phyloP scores from a whole-genome alignment of 2,113 vertebrate genomes.

The Synodontis membranacea region DNA sequence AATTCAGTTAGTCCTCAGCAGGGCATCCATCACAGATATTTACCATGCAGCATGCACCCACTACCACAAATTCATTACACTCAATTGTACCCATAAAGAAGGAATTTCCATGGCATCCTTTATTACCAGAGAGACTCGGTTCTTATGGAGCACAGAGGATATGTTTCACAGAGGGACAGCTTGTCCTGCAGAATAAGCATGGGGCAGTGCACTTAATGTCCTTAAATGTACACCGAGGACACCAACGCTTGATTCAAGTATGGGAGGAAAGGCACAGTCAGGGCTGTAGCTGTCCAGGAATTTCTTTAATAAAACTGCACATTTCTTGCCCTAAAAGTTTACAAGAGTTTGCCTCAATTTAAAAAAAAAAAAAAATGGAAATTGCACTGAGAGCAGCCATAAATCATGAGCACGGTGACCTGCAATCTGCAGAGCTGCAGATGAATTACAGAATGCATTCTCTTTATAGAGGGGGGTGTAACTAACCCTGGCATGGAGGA shows the following conservation, averaged over 20 bases:
- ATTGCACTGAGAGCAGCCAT: neutral
- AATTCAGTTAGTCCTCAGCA: conserved; percentile 43
- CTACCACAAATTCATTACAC: conserved; percentile 43
- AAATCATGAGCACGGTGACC: conserved; percentile 22
- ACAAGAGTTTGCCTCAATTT: neutral
- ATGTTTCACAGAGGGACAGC: neutral
- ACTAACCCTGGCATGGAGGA: conserved; percentile 32
- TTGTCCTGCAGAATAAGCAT: neutral
- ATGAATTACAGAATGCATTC: conserved; percentile 36
- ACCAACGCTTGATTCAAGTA: neutral
- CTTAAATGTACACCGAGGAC: neutral
- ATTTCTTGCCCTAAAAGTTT: neutral
- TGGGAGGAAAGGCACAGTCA: neutral
- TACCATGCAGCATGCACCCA: conserved; percentile 13
- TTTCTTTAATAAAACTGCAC: neutral
- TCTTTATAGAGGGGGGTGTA: conserved; percentile 36
- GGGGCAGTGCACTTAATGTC: conserved; percentile 6
- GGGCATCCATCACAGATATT: conserved; percentile 47
- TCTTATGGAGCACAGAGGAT: neutral
- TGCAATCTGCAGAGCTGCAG: neutral
- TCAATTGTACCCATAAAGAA: conserved; percentile 40
- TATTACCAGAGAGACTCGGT: neutral
- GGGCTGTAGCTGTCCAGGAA: neutral
- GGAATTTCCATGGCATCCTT: conserved; percentile 22
- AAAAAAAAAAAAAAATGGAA: conserved; percentile 16